Percentiles rank a stretch among this genome's conserved stretches.
Evolutionary conservation across 30 jellyfish, hydroid and myxozoan species (phyloP).

Genomic region (Aurelia sp.): DNA sequence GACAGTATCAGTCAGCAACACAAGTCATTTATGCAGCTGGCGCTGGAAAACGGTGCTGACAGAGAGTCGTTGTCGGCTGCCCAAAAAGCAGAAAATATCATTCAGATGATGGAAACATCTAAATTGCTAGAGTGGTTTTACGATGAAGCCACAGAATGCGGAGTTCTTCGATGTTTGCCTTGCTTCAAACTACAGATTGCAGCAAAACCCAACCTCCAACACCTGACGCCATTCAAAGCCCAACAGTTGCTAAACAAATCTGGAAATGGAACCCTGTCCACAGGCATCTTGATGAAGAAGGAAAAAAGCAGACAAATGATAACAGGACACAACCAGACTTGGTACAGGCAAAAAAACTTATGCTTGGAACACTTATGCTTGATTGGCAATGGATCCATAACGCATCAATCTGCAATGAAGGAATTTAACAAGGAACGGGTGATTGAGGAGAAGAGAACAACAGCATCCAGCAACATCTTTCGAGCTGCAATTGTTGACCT

Average conservation of each 20-base stretch:
- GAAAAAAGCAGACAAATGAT: conserved; percentile 7
- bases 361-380: conserved; percentile 30
- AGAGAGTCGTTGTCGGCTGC: neutral
- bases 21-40: conserved; percentile 14
- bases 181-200: conserved; percentile 15
- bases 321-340: conserved; percentile 35
- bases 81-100: conserved; percentile 33
- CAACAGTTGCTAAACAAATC: conserved; percentile 27
- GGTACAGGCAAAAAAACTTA: conserved; percentile 17
- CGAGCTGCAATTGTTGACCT: conserved; percentile 32
- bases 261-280: conserved; percentile 21
- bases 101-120: conserved; percentile 17
- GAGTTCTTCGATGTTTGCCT: conserved; percentile 44
- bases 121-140: conserved; percentile 40
- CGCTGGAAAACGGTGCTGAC: conserved; percentile 12
- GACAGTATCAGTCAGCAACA: conserved; percentile 41
- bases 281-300: conserved; percentile 23
- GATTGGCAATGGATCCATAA: conserved; percentile 25
- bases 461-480: conserved; percentile 30
- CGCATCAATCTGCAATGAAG: conserved; percentile 28
- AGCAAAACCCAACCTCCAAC: conserved; percentile 11
- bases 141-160: conserved; percentile 39
- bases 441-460: conserved; percentile 19
- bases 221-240: conserved; percentile 37
- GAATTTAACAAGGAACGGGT: neutral